Evolutionary conservation across 2,888 invertebrate genomes (phyloP), one percentile per base, ranked within the genome.

Genomic region (Orthosia gracilis): DNA sequence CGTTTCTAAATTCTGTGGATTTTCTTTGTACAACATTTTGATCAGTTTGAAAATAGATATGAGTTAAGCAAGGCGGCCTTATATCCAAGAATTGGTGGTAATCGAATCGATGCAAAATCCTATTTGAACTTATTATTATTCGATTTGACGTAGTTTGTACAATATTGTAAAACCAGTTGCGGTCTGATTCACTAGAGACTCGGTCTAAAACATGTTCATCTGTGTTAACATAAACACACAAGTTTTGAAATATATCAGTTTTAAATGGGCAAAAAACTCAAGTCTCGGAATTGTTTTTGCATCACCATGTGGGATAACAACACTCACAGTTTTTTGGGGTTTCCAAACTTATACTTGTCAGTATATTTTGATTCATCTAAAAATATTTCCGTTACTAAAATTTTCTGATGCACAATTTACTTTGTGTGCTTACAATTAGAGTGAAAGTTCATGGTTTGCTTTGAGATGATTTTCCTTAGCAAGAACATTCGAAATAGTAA

Each of bases 161-260:
- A 67, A 63, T 58, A 80, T 76, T 85, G 58, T 69, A 62, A 80
- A 84, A 83, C 83, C 73, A 67, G 83, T 86, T 55, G 55, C 61
- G 71, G 54, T 76, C 75, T 72, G 83, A 78, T 83, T 85, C 76
- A 74, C 69, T 61, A 70, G 64, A 71, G 52, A 66, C 71, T 73
- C 26, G 64, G 21, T 73, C 67, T 68, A 62, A 74, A 71, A 80
- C 62, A 65, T 77, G 55, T 74, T 80, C 67, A 55, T 77, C 58
- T 59, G 66, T 68, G 18, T 69, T 79, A 75, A 61, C 45, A 73
- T 71, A 55, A 59, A 45, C 67, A 66, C 23, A 69, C 57, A 61
- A 52, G 65, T 65, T 65, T 68, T 68, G 57, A 69, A 66, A 72
- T 40, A 55, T 67, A 58, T 70, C 55, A 63, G 31, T 63, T 49